These are phyloP conservation scores for Anarrhichthys ocellatus DNA, from an alignment of 2,113 vertebrate genomes.

Conservation along the genomic window DNA sequence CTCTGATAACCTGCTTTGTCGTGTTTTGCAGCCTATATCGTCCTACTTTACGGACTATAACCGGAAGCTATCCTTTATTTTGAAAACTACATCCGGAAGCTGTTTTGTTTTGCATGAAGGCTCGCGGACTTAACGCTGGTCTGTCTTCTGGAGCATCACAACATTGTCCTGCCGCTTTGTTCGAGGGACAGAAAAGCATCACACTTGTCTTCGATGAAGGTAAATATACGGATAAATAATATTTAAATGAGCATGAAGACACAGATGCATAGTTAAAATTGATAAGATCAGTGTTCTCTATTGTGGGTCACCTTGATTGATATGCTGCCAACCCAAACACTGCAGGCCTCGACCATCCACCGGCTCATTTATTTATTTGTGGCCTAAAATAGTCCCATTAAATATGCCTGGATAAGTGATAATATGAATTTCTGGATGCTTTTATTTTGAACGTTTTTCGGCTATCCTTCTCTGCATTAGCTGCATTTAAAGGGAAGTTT, in stretches of 20 bases:
- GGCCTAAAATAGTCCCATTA: not conserved
- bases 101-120: not conserved
- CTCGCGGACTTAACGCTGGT: not conserved
- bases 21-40: not conserved
- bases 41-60: not conserved
- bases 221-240: conserved; percentile 33
- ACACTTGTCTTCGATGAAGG: conserved; percentile 72
- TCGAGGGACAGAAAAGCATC: conserved; percentile 30
- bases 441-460: not conserved
- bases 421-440: rapidly evolving
- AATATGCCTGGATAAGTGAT: rapidly evolving
- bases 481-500: conserved; percentile 19
- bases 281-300: not conserved
- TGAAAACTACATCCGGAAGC: not conserved
- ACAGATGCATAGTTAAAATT: rapidly evolving
- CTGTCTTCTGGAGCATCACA: conserved; percentile 64
- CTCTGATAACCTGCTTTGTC: rapidly evolving
- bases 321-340: conserved; percentile 25
- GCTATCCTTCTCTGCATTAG: not conserved
- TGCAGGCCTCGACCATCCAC: conserved; percentile 45
- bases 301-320: conserved; percentile 78
- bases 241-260: not conserved
- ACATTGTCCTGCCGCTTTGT: conserved; percentile 69
- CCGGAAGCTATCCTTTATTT: not conserved
- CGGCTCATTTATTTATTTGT: not conserved